Conservation (phyloP, 2,113 vertebrate species). For the Peromyscus polionotus region DNA sequence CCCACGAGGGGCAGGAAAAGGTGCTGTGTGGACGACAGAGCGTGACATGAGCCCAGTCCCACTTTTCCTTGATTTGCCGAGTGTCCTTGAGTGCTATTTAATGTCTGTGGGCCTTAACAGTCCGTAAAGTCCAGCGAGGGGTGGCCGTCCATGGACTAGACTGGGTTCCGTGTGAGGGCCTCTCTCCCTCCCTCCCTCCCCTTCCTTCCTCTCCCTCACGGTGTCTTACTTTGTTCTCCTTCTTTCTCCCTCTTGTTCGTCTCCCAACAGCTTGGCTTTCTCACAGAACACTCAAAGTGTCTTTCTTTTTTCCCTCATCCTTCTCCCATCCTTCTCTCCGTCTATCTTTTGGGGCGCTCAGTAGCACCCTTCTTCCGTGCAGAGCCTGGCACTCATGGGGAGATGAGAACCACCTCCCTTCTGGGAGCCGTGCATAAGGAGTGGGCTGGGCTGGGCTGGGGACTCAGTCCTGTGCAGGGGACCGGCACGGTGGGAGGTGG, state of each 20-base stretch:
- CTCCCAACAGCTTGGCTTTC: not conserved
- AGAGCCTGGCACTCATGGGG: not conserved
- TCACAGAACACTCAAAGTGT: not conserved
- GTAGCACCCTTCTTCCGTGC: rapidly evolving
- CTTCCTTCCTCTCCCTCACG: not conserved
- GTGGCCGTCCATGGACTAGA: rapidly evolving
- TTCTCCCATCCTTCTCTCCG: rapidly evolving
- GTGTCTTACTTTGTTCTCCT: not conserved
- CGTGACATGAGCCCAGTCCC: rapidly evolving
- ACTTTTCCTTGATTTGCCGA: rapidly evolving
- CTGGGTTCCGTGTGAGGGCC: rapidly evolving
- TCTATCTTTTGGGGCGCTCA: not conserved
- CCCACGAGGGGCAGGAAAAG: rapidly evolving
- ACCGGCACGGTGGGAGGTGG: rapidly evolving
- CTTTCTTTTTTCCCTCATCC: not conserved
- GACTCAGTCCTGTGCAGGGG: not conserved
- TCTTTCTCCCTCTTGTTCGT: not conserved
- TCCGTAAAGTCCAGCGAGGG: rapidly evolving
- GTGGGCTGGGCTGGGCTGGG: not conserved
- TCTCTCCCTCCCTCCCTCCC: not conserved
- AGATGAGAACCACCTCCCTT: too few relatives aligned
- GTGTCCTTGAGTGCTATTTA: not conserved
- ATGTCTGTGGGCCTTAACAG: not conserved
- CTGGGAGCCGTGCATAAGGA: too few relatives aligned
- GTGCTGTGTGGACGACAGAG: not conserved